Conservation (phyloP, 2,888 invertebrate species). For the Eupithecia subfuscata region DNA sequence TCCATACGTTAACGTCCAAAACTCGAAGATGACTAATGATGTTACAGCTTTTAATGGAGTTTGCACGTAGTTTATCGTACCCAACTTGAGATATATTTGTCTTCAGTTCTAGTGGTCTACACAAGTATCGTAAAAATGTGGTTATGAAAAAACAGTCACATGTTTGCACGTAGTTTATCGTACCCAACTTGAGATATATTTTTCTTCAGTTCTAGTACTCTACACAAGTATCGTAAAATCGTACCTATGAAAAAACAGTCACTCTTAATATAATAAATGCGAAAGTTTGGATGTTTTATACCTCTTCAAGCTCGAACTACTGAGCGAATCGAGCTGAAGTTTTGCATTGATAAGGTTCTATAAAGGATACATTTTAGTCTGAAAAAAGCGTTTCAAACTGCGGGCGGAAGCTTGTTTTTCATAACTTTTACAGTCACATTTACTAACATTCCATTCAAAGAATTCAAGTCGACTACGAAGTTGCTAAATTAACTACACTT, state of each 20-base stretch:
- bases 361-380: no score
- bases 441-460: not conserved
- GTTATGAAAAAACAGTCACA: not conserved
- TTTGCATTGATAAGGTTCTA: not conserved
- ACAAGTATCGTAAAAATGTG: not conserved
- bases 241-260: not conserved
- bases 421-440: not conserved
- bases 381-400: no score
- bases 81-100: constrained; percentile 33
- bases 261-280: not conserved
- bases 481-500: not conserved
- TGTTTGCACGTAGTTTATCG: constrained; percentile 46
- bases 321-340: not conserved
- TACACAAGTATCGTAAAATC: not conserved
- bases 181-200: constrained; percentile 36
- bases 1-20: constrained; percentile 48
- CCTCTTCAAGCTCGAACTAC: not conserved
- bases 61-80: constrained; percentile 45
- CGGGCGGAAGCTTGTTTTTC: not conserved
- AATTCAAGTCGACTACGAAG: not conserved
- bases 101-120: not conserved
- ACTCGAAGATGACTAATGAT: constrained; percentile 56
- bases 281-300: not conserved
- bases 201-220: not conserved
- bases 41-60: constrained; percentile 47